Evolutionary conservation across 2,797 vertebrate species (phyloP), one percentile per base, ranked within the genome.

Genomic region (Enteromius paludinosus): DNA sequence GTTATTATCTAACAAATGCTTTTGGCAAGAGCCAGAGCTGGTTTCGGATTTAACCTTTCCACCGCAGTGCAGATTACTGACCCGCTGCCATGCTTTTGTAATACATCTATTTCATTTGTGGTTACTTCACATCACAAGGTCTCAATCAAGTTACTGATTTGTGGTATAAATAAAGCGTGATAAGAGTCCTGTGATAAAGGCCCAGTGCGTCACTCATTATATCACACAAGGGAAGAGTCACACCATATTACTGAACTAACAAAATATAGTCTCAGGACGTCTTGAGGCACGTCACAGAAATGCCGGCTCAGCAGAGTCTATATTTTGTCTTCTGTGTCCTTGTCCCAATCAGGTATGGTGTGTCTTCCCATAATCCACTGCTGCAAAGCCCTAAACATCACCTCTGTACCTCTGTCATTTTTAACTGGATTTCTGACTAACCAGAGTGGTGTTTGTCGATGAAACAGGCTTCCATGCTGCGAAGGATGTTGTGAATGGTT

Each of bases 171-270:
- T 61, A 7, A 61, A 61, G 25, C 5, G 12, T 61, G 59, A 61
- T 61, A 61, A 61, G 59, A 28, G 59, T 61, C 59, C 59, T 28
- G 59, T 61, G 59, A 61, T 61, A 61, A 61, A 61, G 59, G 25
- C 14, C 14, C 59, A 17, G 59, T 28, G 59, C 59, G 25, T 61
- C 25, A 61, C 25, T 61, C 25, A 28, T 59, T 28, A 61, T 61
- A 61, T 28, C 25, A 28, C n/a, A 56, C 9, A 8, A 23, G 10
- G 0, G 4, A 56, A 56, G 54, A 23, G 54, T 56, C 54, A 23
- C 59, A 28, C 59, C 25, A 15, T 28, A 28, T 61, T 28, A 28
- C 25, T 61, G 12, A 61, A 54, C 20, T 54, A 20, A 54, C 20
- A 3, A 54, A 61, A 28, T 61, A 61, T 61, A 61, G 59, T 28